Percentiles rank a stretch among this genome's conserved stretches.
Conservation (phyloP, 2,113 vertebrate genomes). For the Pristiophorus japonicus region DNA sequence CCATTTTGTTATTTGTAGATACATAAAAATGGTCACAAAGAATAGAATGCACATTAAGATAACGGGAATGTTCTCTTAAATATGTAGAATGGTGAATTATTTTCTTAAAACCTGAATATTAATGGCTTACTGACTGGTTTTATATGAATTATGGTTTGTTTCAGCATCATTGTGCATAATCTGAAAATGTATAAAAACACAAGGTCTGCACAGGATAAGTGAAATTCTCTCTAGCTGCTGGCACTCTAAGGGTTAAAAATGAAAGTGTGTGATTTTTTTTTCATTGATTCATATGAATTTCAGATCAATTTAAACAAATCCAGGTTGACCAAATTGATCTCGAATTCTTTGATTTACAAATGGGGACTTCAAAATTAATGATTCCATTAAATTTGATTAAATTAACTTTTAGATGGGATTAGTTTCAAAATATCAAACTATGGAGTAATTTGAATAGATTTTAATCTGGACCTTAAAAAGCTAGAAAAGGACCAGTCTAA, state of each 20-base stretch:
- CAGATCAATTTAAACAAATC: constrained; percentile 17
- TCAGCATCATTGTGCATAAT: too few relatives aligned
- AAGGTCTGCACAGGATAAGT: too few relatives aligned
- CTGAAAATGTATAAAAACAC: too few relatives aligned
- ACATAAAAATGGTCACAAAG: too few relatives aligned
- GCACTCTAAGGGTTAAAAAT: background rate
- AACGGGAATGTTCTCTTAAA: too few relatives aligned
- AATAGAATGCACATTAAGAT: too few relatives aligned
- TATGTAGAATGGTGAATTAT: too few relatives aligned
- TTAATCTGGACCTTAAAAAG: background rate
- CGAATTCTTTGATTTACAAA: background rate
- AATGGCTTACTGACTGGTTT: too few relatives aligned
- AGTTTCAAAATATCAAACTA: background rate
- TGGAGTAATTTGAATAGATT: background rate
- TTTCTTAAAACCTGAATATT: too few relatives aligned
- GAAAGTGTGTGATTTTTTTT: background rate
- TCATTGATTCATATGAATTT: background rate
- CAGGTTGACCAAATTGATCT: background rate
- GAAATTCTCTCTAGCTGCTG: background rate
- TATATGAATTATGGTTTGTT: too few relatives aligned
- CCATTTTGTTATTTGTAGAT: too few relatives aligned
- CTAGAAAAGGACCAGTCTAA: background rate
- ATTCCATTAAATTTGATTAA: constrained; percentile 4
- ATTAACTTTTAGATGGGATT: background rate
- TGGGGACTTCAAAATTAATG: background rate